Evolutionary conservation across 1,140 invertebrate species (phyloP).

Genomic region (Papilio aristodemus): DNA sequence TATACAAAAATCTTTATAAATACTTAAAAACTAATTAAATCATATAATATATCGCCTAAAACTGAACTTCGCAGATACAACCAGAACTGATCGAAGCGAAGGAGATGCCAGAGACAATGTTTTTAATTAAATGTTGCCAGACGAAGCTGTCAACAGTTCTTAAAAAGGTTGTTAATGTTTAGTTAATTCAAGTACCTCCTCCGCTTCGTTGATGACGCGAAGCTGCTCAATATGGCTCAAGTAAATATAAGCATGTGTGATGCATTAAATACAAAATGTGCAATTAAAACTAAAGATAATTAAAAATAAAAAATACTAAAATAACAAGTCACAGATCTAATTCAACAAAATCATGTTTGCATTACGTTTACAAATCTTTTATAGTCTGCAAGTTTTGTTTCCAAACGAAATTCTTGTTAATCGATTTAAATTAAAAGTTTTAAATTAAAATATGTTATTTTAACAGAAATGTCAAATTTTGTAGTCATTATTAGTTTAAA

Average conservation of each 20-base stretch:
- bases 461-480: not conserved
- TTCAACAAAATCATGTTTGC: constrained; percentile 16
- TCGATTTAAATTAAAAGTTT: no score
- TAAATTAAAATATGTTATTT: no score
- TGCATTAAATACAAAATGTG: constrained; percentile 53
- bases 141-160: not conserved
- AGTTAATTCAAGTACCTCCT: not conserved
- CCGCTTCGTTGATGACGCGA: constrained; percentile 18
- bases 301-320: constrained; percentile 26
- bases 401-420: no score
- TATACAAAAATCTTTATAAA: constrained; percentile 75
- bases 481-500: not conserved
- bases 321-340: not conserved
- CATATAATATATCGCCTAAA: constrained; percentile 43
- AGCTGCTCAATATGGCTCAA: constrained; percentile 27
- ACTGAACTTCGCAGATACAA: constrained; percentile 33
- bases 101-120: not conserved
- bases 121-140: constrained; percentile 4
- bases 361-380: no score
- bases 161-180: constrained; percentile 1
- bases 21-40: constrained; percentile 72
- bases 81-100: constrained; percentile 25
- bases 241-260: constrained; percentile 41
- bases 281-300: constrained; percentile 44
- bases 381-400: no score